Evolutionary conservation across 2,888 invertebrate genomes (phyloP), one percentile per base, ranked within the genome.

Genomic region (Athrips mouffetella): DNA sequence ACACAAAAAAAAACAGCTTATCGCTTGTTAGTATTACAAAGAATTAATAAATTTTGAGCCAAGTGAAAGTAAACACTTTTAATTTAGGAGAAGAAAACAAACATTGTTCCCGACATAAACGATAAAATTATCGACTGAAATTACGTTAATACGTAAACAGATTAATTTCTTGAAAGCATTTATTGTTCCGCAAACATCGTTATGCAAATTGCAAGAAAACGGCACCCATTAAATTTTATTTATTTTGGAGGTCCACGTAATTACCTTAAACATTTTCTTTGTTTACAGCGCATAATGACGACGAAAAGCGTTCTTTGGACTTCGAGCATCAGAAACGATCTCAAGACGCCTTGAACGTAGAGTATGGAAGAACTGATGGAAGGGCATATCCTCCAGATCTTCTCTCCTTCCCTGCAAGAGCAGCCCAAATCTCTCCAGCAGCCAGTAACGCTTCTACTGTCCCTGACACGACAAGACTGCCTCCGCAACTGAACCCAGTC

Each of bases 391-490:
- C 95, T 16, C 96, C 96, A 0, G 96, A 96, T 72, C 87, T 96
- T 7, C 84, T 96, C 53, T 92, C 96, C 1, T 96, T 96, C 74
- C 93, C 94, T 2, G 90, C 92, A 0, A 90, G 92, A 58, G 91
- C 91, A 42, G 89, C 90, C 0, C 94, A 93, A 66, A 91, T 93
- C 47, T 94, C 94, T 1, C 94, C 94, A 6, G 94, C 95, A 50
- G 94, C 94, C 7, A 94, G 94, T 67, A 94, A 94, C 49, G 93
- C 94, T 3, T 95, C 95, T 2, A 95, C 95, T 10, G 93, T 94
- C 13, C 92, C 93, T 1, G 94, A 94, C 64, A 93, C 91, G 30
- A 90, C 92, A 13, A 89, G 92, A 58, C 85, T 92, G 33, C 90
- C 90, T 2, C 82, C 76, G 39, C 93, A 90, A 61, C 80, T 89